phyloP scores from a whole-genome alignment of 2,888 invertebrate genomes.

The Bimastos eiseni region DNA sequence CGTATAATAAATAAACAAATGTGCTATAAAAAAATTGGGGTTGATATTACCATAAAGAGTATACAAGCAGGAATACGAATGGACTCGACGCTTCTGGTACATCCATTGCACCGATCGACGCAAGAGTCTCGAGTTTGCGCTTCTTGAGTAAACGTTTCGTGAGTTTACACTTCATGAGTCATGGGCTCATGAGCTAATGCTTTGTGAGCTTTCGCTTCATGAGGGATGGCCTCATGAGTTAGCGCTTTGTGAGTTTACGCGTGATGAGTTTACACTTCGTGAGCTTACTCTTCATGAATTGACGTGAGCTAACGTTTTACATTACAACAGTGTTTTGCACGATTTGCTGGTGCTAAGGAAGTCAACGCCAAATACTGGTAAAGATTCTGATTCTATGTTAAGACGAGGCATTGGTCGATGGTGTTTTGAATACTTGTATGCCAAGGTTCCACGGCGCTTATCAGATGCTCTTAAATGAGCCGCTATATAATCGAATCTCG shows the following conservation, averaged over 20 bases:
- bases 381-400: background rate
- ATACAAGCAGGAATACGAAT: background rate
- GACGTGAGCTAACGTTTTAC: too few relatives aligned
- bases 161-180: too few relatives aligned
- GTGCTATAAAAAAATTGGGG: background rate
- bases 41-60: background rate
- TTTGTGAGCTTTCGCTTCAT: too few relatives aligned
- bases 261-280: too few relatives aligned
- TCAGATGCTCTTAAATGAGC: background rate
- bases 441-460: background rate
- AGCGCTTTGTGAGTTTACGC: too few relatives aligned
- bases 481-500: too few relatives aligned
- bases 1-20: background rate
- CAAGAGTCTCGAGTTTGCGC: background rate
- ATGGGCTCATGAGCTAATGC: too few relatives aligned
- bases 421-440: background rate
- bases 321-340: too few relatives aligned
- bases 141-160: too few relatives aligned
- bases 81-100: background rate
- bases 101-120: background rate
- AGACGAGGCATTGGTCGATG: background rate
- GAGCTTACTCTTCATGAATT: too few relatives aligned
- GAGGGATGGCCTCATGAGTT: too few relatives aligned
- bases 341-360: background rate
- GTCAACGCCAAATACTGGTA: background rate